phyloP scores from a whole-genome alignment of 2,797 vertebrate species.

The Halcyon chelicuti region DNA sequence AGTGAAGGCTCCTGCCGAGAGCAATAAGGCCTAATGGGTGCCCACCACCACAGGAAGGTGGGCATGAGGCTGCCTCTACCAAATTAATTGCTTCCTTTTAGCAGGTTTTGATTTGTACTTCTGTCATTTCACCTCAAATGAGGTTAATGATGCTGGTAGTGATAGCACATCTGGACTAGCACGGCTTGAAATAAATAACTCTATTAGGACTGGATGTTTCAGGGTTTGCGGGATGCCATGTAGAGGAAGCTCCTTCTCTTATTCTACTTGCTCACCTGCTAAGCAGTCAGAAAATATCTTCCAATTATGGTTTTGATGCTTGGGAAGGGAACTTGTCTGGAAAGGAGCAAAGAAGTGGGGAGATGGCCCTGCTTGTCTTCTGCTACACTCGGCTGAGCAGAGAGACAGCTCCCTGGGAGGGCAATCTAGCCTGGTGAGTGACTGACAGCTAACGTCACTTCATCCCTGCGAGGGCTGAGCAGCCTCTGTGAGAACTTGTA shows the following conservation, averaged over 20 bases:
- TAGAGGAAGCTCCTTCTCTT: neutral
- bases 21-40: neutral
- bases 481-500: neutral
- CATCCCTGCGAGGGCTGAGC: neutral
- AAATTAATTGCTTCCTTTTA: constrained; percentile 42
- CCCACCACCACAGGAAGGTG: neutral
- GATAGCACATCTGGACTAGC: constrained; percentile 33
- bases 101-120: constrained; percentile 14
- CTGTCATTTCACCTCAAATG: constrained; percentile 13
- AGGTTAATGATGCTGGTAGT: constrained; percentile 45
- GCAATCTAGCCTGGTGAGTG: neutral
- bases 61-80: neutral
- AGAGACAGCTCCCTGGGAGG: neutral
- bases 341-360: neutral
- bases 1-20: neutral
- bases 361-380: neutral
- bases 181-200: constrained; percentile 52
- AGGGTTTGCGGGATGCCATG: neutral
- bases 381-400: neutral
- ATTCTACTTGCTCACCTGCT: neutral
- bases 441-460: neutral
- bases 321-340: neutral
- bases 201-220: constrained; percentile 5
- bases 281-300: constrained; percentile 11
- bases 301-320: constrained; percentile 6